A percentile compares a stretch with the other conserved stretches of the same genome.
phyloP scores from a whole-genome alignment of 1,140 invertebrate species.

The Bombus sibiricus region DNA sequence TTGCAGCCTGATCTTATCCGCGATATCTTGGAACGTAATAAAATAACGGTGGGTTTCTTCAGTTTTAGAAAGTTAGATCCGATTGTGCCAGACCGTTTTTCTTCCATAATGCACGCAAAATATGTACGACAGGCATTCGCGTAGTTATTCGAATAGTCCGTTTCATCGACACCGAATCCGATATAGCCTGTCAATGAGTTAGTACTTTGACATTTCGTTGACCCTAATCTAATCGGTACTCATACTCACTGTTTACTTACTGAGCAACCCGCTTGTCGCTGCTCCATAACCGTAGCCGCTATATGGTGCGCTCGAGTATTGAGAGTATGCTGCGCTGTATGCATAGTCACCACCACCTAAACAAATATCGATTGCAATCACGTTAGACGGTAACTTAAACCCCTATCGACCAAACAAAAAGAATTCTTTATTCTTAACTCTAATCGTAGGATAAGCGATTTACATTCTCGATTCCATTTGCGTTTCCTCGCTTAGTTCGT shows the following conservation, averaged over 20 bases:
- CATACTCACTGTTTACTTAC: conserved; percentile 91
- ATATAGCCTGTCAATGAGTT: conserved; percentile 30
- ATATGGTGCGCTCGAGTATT: conserved; percentile 88
- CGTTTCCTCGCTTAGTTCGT: neutral
- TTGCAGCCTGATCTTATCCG: conserved; percentile 45
- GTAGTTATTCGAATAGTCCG: neutral
- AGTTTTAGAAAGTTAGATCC: conserved; percentile 37
- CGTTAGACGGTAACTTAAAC: conserved; percentile 30
- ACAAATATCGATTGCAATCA: conserved; percentile 65
- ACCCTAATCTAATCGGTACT: conserved; percentile 81
- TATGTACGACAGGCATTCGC: neutral
- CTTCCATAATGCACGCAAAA: neutral
- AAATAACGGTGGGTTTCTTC: conserved; percentile 34
- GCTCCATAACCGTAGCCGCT: conserved; percentile 89
- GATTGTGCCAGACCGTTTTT: neutral
- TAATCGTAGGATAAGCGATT: neutral
- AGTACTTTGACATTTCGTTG: conserved; percentile 57
- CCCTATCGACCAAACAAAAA: neutral
- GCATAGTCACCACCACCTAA: conserved; percentile 88
- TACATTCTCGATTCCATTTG: neutral
- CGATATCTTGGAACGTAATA: conserved; percentile 30
- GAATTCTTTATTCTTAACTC: no score
- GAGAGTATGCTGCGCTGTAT: conserved; percentile 89
- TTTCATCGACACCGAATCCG: neutral
- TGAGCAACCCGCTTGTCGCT: conserved; percentile 89